Conservation (phyloP, 2,888 invertebrate genomes). For the Athripsodes cinereus region DNA sequence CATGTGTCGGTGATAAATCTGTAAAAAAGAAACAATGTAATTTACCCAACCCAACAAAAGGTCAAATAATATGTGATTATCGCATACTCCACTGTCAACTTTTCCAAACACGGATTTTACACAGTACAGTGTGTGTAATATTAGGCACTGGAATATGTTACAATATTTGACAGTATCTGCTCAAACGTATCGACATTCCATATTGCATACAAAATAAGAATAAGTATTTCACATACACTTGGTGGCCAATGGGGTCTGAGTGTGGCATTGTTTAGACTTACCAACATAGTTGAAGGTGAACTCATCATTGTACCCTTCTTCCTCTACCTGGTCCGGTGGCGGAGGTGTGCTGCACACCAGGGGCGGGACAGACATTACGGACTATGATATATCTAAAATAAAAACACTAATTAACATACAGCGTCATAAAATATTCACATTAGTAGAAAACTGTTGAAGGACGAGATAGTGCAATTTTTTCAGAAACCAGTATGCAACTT, state of each 20-base stretch:
- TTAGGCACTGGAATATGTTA: no score
- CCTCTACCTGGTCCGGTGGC: constrained; percentile 52
- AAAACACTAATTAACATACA: neutral
- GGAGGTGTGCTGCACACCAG: constrained; percentile 62
- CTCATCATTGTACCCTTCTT: constrained; percentile 54
- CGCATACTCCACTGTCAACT: no score
- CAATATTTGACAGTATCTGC: no score
- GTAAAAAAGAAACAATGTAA: constrained; percentile 4
- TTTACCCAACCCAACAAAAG: no score
- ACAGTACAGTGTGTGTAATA: no score
- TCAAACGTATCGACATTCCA: no score
- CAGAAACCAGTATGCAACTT: neutral
- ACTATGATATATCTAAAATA: constrained; percentile 3
- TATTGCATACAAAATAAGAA: no score
- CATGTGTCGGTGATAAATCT: constrained; percentile 18
- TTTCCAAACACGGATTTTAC: no score
- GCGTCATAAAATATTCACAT: neutral
- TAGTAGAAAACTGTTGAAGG: neutral
- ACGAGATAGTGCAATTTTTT: neutral
- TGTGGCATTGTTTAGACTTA: constrained; percentile 31
- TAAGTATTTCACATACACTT: no score
- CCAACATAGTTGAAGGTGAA: constrained; percentile 44
- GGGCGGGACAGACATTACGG: constrained; percentile 57
- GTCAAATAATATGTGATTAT: no score
- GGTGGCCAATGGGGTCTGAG: neutral